Evolutionary conservation across 1,140 invertebrate genomes (phyloP).

Genomic region (Nixonia krombeini): DNA sequence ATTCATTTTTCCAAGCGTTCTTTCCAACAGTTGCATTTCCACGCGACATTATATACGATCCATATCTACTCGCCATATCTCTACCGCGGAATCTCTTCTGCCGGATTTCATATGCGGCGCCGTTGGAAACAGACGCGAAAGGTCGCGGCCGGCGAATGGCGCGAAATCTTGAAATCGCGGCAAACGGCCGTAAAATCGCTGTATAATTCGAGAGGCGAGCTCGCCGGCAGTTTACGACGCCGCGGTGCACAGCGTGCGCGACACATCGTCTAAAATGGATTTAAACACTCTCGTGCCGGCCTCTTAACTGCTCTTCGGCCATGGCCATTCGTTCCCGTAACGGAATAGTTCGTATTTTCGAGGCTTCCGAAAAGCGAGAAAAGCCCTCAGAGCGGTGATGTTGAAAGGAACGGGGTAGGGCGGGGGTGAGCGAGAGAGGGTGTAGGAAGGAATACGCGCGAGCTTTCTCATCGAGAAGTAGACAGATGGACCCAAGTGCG

Average conservation of each 20-base stretch:
- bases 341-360: neutral
- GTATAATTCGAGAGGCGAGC: slow-evolving; percentile 1
- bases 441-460: neutral
- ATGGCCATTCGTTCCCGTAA: neutral
- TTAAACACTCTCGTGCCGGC: neutral
- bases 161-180: neutral
- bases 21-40: no score
- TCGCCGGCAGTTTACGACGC: neutral
- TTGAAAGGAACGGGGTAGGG: no score
- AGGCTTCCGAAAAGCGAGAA: neutral
- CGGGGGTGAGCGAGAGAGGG: no score
- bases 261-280: neutral
- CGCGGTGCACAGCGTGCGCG: neutral
- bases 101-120: no score
- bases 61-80: no score
- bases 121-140: no score
- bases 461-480: slow-evolving; percentile 54
- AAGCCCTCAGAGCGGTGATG: no score
- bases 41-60: no score
- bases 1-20: no score
- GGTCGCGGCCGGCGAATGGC: neutral
- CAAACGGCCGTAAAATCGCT: neutral
- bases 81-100: no score
- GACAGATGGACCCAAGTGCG: slow-evolving; percentile 63
- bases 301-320: neutral